A percentile compares a stretch with the other conserved stretches of the same genome.
These are phyloP conservation scores for Toxotes lorentzi DNA, from an alignment of 2,797 vertebrate species.

Conservation along the genomic window DNA sequence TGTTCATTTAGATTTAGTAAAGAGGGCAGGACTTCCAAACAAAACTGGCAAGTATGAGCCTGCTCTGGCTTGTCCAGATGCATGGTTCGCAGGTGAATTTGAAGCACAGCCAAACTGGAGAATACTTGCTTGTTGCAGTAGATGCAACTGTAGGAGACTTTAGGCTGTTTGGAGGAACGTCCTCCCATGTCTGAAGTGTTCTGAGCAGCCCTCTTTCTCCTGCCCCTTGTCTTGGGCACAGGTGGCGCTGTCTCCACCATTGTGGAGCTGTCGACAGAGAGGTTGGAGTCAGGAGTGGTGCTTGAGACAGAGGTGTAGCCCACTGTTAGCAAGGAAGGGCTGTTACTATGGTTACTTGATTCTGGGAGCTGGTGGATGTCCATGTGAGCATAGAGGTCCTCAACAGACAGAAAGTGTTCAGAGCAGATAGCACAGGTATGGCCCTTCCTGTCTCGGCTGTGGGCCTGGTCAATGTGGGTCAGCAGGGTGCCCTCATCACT, in stretches of 20 bases:
- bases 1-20: conserved; percentile 98
- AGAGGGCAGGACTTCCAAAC: conserved; percentile 96
- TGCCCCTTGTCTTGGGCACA: conserved; percentile 91
- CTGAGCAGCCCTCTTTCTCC: conserved; percentile 93
- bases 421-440: conserved; percentile 95
- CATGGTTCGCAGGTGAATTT: conserved; percentile 98
- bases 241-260: conserved; percentile 94
- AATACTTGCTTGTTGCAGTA: conserved; percentile 99
- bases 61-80: conserved; percentile 98
- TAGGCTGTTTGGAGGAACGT: conserved; percentile 92
- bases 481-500: conserved; percentile 93
- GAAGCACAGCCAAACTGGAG: conserved; percentile 95
- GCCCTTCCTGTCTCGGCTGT: conserved; percentile 92
- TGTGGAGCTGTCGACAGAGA: conserved; percentile 97
- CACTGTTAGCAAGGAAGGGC: conserved; percentile 95
- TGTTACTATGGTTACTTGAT: conserved; percentile 98
- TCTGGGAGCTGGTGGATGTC: conserved; percentile 97
- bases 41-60: conserved; percentile 98
- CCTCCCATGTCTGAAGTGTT: conserved; percentile 90
- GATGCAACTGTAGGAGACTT: conserved; percentile 97
- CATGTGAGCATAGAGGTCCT: conserved; percentile 98
- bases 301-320: conserved; percentile 99
- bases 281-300: conserved; percentile 98
- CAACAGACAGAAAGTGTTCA: conserved; percentile 94
- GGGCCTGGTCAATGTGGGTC: conserved; percentile 95